These are phyloP conservation scores for Tetropium fuscum DNA, from an alignment of 2,888 invertebrate genomes.

Conservation along the genomic window DNA sequence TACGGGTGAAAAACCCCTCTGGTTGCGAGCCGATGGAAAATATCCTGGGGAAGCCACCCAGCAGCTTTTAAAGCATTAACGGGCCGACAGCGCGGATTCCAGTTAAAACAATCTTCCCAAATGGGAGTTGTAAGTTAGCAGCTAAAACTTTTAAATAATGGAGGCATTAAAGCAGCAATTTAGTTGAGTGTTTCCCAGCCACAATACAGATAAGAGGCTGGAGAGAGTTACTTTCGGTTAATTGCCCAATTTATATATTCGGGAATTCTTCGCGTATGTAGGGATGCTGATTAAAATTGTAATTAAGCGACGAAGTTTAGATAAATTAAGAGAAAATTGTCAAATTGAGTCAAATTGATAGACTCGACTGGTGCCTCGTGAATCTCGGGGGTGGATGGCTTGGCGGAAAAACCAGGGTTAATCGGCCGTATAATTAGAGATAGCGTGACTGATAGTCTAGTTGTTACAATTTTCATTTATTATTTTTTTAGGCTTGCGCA, in stretches of 20 bases:
- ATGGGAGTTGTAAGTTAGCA: slow-evolving; percentile 13
- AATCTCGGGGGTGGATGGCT: neutral
- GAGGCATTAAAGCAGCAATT: slow-evolving; percentile 24
- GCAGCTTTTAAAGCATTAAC: slow-evolving; percentile 5
- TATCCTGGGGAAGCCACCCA: neutral
- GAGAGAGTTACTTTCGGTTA: slow-evolving; percentile 13
- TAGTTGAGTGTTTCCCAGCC: slow-evolving; percentile 18
- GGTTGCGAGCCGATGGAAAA: no score
- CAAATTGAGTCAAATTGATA: slow-evolving; percentile 35
- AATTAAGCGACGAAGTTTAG: slow-evolving; percentile 28
- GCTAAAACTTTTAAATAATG: slow-evolving; percentile 19
- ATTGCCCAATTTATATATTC: slow-evolving; percentile 28
- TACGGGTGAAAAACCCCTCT: no score
- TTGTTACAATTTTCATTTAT: no score
- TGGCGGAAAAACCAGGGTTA: neutral
- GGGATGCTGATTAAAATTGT: slow-evolving; percentile 26
- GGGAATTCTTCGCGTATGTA: slow-evolving; percentile 19
- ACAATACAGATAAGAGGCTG: slow-evolving; percentile 25
- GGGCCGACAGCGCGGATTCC: slow-evolving; percentile 2
- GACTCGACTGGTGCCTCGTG: slow-evolving; percentile 23
- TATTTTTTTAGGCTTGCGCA: no score
- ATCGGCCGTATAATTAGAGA: no score
- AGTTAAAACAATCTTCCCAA: slow-evolving; percentile 27
- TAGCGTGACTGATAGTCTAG: no score
- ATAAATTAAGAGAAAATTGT: slow-evolving; percentile 33